phyloP scores from a whole-genome alignment of 2,797 vertebrate genomes.

The Mormyrus proboscirostris region DNA sequence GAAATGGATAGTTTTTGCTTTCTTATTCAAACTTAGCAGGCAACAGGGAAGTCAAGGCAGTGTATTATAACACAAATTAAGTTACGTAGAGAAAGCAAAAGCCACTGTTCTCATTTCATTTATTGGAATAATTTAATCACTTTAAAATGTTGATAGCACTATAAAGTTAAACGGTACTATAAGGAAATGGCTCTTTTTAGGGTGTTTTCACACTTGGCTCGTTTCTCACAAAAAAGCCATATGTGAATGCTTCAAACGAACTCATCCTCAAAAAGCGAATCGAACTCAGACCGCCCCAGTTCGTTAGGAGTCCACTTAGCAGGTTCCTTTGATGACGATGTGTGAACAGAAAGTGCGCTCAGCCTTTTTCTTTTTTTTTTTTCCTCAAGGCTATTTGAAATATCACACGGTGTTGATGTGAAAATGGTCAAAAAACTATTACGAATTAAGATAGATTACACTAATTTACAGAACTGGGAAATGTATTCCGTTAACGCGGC shows the following conservation, averaged over 20 bases:
- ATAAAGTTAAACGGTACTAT: neutral
- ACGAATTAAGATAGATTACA: neutral
- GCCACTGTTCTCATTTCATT: neutral
- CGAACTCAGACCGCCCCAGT: neutral
- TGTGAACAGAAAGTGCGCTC: neutral
- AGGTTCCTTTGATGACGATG: neutral
- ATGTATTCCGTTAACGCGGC: neutral
- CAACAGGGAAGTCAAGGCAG: neutral
- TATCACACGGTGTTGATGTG: neutral
- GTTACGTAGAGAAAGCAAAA: neutral
- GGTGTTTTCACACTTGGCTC: neutral
- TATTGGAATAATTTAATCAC: neutral
- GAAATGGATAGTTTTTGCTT: slow-evolving; percentile 12
- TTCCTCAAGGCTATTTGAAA: neutral
- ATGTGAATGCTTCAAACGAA: neutral
- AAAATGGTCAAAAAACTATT: neutral
- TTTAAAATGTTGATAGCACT: neutral
- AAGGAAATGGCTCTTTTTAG: neutral
- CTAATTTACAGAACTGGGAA: neutral
- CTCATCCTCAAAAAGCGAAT: neutral
- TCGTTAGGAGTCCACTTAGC: neutral
- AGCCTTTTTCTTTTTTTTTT: neutral
- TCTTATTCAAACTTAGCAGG: neutral
- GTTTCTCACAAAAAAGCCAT: neutral
- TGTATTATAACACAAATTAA: neutral